These are phyloP conservation scores for Timema podura DNA, from an alignment of 2,888 invertebrate genomes.

Conservation along the genomic window DNA sequence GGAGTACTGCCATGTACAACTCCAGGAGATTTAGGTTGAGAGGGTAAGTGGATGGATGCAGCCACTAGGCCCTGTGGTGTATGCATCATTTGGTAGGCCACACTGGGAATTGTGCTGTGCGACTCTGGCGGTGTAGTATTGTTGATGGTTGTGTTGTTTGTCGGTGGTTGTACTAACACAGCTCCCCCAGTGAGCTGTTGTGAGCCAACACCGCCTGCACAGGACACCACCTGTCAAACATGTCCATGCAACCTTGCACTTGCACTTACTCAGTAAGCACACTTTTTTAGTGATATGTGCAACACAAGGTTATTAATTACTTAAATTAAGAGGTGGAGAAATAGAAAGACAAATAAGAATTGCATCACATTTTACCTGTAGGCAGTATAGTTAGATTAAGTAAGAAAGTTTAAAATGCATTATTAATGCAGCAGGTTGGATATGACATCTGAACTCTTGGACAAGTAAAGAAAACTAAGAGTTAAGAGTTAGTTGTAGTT, in stretches of 20 bases:
- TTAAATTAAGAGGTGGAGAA: conserved; percentile 1
- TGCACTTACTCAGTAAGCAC: neutral
- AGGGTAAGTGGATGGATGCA: conserved; percentile 40
- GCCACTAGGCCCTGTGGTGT: conserved; percentile 31
- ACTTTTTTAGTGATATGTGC: neutral
- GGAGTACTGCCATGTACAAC: conserved; percentile 82
- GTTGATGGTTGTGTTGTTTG: neutral
- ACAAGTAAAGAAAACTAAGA: too few relatives aligned
- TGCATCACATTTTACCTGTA: too few relatives aligned
- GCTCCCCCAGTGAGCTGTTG: conserved; percentile 28
- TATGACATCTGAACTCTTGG: too few relatives aligned
- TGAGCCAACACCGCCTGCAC: conserved; percentile 50
- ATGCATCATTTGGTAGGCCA: conserved; percentile 32
- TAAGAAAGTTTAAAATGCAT: too few relatives aligned
- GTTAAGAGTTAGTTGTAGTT: too few relatives aligned
- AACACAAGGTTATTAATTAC: neutral
- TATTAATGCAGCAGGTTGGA: too few relatives aligned
- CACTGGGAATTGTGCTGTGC: neutral
- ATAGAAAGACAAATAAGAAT: too few relatives aligned
- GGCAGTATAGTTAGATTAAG: too few relatives aligned
- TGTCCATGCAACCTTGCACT: conserved; percentile 34
- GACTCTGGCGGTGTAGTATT: too few relatives aligned
- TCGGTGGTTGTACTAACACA: conserved; percentile 12
- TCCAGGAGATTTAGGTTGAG: conserved; percentile 41
- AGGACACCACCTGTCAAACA: conserved; percentile 48